Conservation (phyloP, 1,140 invertebrate genomes). For the Pogonomyrmex barbatus region DNA sequence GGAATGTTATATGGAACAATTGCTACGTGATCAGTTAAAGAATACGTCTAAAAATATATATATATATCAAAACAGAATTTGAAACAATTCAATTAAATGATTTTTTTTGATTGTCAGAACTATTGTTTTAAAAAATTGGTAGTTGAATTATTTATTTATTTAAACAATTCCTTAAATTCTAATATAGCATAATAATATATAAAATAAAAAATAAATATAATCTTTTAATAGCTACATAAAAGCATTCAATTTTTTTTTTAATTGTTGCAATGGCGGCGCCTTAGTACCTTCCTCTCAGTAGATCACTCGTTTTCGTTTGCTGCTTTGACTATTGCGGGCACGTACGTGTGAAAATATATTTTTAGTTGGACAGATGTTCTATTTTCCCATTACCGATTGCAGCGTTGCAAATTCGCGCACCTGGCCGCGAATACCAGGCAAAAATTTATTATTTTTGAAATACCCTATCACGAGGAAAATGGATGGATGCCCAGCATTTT, state of each 20-base stretch:
- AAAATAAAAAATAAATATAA: background rate
- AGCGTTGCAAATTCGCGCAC: background rate
- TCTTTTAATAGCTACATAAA: background rate
- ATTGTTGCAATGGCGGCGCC: background rate
- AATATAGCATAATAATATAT: background rate
- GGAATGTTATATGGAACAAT: background rate
- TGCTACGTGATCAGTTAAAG: background rate
- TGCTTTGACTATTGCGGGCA: background rate
- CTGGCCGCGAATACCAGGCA: background rate
- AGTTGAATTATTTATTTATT: background rate
- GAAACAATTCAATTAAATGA: background rate
- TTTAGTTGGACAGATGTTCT: conserved; percentile 2
- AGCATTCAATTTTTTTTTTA: background rate
- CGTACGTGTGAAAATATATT: conserved; percentile 14
- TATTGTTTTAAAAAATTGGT: background rate
- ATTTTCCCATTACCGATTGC: conserved; percentile 30
- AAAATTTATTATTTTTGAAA: background rate
- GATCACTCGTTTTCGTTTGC: background rate
- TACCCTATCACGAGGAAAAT: background rate
- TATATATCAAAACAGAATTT: background rate
- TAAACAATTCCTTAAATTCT: background rate
- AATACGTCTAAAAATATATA: background rate
- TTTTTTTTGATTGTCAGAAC: background rate
- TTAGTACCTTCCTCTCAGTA: background rate
- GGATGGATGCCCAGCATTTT: background rate